Evolutionary conservation across 2,888 invertebrate genomes (phyloP).

Genomic region (Acrocera orbiculus): DNA sequence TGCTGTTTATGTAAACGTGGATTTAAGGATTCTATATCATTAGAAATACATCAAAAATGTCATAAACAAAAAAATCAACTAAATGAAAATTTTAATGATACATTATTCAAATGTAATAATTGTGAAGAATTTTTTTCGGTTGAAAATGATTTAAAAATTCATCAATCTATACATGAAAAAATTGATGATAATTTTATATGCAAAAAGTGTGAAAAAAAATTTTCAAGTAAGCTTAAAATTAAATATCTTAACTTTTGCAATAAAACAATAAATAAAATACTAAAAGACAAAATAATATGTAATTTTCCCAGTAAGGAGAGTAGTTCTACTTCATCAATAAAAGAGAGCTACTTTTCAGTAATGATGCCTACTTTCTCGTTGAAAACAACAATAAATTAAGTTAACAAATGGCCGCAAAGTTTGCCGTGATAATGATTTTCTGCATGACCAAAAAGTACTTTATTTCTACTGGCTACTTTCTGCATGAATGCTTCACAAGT

Average conservation of each 20-base stretch:
- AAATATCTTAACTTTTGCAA: slow-evolving; percentile 1
- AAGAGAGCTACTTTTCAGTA: too few species aligned
- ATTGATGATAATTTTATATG: slow-evolving; percentile 29
- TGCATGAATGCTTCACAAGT: too few species aligned
- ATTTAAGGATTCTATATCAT: slow-evolving; percentile 2
- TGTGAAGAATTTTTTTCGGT: slow-evolving; percentile 34
- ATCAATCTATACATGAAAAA: slow-evolving; percentile 31
- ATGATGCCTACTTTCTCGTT: too few species aligned
- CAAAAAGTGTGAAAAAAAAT: slow-evolving; percentile 34
- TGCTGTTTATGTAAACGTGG: slow-evolving; percentile 2
- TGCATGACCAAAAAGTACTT: too few species aligned
- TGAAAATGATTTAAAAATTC: slow-evolving; percentile 34
- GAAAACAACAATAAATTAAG: too few species aligned
- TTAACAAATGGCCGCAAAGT: too few species aligned
- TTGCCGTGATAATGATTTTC: too few species aligned
- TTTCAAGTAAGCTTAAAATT: slow-evolving; percentile 27
- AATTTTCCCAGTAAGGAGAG: too few species aligned
- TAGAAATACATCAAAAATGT: slow-evolving; percentile 6
- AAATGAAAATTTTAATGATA: neutral
- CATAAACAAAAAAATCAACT: neutral
- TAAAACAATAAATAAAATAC: too few species aligned
- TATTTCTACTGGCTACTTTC: too few species aligned
- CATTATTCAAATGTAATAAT: slow-evolving; percentile 23
- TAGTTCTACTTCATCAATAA: too few species aligned
- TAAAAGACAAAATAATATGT: too few species aligned